A percentile compares a stretch with the other conserved stretches of the same genome.
Conservation (phyloP, 2,888 invertebrate genomes). For the Pollenia angustigena region DNA sequence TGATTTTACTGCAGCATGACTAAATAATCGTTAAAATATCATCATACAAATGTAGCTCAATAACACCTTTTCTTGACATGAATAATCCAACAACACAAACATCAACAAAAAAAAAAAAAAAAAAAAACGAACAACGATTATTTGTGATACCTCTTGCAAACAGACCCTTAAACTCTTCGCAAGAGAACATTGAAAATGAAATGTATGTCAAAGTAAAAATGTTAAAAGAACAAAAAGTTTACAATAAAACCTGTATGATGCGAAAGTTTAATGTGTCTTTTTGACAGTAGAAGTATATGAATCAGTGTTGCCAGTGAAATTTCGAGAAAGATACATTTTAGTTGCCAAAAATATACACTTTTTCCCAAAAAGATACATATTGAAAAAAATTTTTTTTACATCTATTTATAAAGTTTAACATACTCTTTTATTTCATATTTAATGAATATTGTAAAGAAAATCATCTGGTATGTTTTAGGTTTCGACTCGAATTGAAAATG, state of each 20-base stretch:
- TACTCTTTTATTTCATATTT: too few species aligned
- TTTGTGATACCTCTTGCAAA: neutral
- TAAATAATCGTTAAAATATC: neutral
- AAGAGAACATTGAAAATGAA: neutral
- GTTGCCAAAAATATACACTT: too few species aligned
- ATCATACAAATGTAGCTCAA: slow-evolving; percentile 1
- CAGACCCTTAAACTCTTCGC: too few species aligned
- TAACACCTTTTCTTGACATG: slow-evolving; percentile 9
- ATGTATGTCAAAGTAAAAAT: slow-evolving; percentile 56
- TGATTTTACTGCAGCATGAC: neutral
- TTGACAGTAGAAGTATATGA: neutral
- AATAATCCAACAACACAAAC: neutral
- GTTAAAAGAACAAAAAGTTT: slow-evolving; percentile 14
- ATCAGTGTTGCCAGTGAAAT: too few species aligned
- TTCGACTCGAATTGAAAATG: too few species aligned
- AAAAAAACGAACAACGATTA: slow-evolving; percentile 30
- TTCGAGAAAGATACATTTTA: too few species aligned
- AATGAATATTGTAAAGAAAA: too few species aligned
- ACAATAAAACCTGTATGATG: neutral
- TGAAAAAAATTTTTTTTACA: too few species aligned
- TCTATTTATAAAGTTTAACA: too few species aligned
- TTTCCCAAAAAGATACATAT: too few species aligned
- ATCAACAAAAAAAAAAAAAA: neutral
- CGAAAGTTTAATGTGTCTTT: neutral
- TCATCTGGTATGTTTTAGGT: too few species aligned